phyloP scores from a whole-genome alignment of 2,797 vertebrate species.

The Pseudochromis fuscus region DNA sequence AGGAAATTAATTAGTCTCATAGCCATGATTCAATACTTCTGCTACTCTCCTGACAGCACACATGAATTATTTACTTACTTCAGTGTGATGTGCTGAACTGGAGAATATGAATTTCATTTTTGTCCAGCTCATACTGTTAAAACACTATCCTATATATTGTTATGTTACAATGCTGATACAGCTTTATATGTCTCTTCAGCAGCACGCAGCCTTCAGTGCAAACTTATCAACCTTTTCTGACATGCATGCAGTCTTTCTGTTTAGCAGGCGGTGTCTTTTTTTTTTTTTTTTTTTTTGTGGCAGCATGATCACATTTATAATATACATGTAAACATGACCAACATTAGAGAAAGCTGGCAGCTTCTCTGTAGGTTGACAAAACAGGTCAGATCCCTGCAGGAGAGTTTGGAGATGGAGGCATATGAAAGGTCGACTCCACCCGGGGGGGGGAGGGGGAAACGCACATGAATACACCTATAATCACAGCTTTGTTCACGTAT shows the following conservation, averaged over 20 bases:
- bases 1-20: not conserved
- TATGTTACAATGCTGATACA: not conserved
- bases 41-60: not conserved
- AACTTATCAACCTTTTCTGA: constrained; percentile 3
- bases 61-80: not conserved
- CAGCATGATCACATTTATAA: constrained; percentile 22
- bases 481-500: constrained; percentile 20
- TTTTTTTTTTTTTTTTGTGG: constrained; percentile 7
- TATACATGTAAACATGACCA: constrained; percentile 44
- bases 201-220: not conserved
- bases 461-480: constrained; percentile 53
- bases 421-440: constrained; percentile 65
- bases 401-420: constrained; percentile 40
- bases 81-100: not conserved
- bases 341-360: constrained; percentile 27
- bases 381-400: constrained; percentile 66
- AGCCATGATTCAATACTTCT: no score
- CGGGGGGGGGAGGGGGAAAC: constrained; percentile 58
- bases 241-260: not conserved
- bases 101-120: not conserved
- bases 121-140: not conserved
- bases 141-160: not conserved
- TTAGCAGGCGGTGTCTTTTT: constrained; percentile 1
- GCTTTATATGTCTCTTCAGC: not conserved
- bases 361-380: constrained; percentile 52